Percentiles rank a stretch among this genome's conserved stretches.
phyloP scores from a whole-genome alignment of 2,113 vertebrate genomes.

The Peromyscus maniculatus region DNA sequence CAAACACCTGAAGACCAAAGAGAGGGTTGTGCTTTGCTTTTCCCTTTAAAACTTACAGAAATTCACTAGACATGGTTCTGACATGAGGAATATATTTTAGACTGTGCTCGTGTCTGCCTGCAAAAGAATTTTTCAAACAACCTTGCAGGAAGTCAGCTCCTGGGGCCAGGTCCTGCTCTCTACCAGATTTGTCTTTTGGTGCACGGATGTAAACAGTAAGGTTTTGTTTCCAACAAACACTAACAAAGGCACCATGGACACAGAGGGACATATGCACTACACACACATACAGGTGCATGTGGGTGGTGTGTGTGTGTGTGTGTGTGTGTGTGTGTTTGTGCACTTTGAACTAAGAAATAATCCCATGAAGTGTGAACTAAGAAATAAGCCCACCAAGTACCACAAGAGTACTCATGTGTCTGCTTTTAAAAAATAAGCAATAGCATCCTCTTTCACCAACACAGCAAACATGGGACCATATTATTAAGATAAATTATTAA shows the following conservation, averaged over 20 bases:
- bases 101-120: background rate
- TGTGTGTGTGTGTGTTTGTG: background rate
- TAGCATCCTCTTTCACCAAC: background rate
- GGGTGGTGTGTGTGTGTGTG: background rate
- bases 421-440: background rate
- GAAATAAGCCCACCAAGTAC: background rate
- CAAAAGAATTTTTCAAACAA: slow-evolving; percentile 28
- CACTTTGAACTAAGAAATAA: background rate
- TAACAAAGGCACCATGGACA: background rate
- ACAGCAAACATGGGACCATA: background rate
- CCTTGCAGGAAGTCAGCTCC: background rate
- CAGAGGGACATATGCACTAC: background rate
- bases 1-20: slow-evolving; percentile 44
- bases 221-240: slow-evolving; percentile 8
- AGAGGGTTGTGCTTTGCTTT: slow-evolving; percentile 35
- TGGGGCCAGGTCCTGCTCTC: background rate
- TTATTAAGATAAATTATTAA: background rate
- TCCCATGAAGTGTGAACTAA: background rate
- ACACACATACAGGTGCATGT: rapidly evolving
- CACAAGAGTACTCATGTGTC: background rate
- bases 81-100: background rate
- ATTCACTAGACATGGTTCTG: slow-evolving; percentile 7
- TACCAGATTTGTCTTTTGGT: background rate
- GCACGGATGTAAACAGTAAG: slow-evolving; percentile 29
- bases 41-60: slow-evolving; percentile 54